These are phyloP conservation scores for Stomatorhinus ivindoensis DNA, from an alignment of 2,113 vertebrate species.

Conservation along the genomic window DNA sequence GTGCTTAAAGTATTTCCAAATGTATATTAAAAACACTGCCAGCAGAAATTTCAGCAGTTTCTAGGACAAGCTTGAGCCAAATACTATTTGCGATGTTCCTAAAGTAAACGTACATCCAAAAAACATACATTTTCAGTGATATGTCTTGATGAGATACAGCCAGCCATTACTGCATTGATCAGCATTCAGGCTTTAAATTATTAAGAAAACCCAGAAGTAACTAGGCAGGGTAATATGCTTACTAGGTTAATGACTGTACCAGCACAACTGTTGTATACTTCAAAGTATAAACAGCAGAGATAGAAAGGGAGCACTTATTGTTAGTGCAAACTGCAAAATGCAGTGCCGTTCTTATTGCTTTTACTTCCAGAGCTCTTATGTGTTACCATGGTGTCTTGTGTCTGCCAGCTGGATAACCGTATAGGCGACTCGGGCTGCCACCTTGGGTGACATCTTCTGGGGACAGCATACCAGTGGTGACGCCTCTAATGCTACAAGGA, in stretches of 20 bases:
- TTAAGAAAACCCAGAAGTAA: background rate
- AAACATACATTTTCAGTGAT: background rate
- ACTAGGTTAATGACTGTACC: background rate
- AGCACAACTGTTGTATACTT: background rate
- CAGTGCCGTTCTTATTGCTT: background rate
- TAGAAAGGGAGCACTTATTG: background rate
- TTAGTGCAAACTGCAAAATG: background rate
- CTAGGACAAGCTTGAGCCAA: background rate
- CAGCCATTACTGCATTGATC: background rate
- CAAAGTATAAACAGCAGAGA: background rate
- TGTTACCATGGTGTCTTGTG: background rate
- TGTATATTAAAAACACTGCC: background rate
- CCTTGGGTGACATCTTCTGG: background rate
- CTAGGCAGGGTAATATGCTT: background rate
- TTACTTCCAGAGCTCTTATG: background rate
- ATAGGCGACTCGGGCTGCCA: background rate
- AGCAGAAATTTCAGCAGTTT: background rate
- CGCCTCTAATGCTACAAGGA: no score
- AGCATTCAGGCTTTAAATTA: background rate
- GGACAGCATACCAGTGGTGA: no score
- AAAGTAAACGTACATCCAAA: background rate
- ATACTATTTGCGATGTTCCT: background rate
- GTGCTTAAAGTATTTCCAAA: background rate
- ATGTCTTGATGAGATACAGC: background rate
- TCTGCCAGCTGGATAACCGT: background rate